phyloP scores from a whole-genome alignment of 92 coral and sea anemone species.

The Montipora capitata region DNA sequence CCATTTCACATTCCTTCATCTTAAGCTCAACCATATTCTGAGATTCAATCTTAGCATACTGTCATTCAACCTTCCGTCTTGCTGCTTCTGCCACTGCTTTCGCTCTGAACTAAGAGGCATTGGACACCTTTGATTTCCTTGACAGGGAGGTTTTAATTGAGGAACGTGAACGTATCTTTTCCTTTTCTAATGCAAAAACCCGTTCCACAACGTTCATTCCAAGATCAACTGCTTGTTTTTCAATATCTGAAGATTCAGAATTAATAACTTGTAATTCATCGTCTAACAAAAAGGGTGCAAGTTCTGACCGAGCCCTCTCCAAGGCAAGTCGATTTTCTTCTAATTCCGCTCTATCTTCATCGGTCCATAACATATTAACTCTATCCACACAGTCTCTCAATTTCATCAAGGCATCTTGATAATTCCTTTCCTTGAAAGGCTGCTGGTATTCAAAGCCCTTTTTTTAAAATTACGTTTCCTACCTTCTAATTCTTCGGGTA shows the following conservation, averaged over 20 bases:
- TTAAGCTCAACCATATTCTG: conserved; percentile 35
- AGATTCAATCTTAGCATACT: conserved; percentile 39
- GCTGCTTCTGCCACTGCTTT: conserved; percentile 17
- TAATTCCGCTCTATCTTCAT: conserved; percentile 38
- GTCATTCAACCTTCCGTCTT: conserved; percentile 26
- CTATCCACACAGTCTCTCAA: conserved; percentile 49
- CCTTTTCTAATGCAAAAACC: conserved; percentile 58
- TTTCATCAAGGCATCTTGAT: conserved; percentile 18
- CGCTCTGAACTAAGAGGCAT: conserved; percentile 16
- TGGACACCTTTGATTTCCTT: conserved; percentile 15
- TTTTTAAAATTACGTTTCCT: conserved; percentile 30
- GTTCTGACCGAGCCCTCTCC: conserved; percentile 34
- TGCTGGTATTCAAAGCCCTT: neutral
- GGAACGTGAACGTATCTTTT: conserved; percentile 29
- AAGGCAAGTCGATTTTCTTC: conserved; percentile 50
- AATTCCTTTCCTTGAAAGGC: neutral
- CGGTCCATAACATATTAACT: conserved; percentile 57
- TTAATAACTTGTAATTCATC: neutral
- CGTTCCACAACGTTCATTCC: conserved; percentile 41
- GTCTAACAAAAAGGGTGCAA: neutral
- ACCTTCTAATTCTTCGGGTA: neutral
- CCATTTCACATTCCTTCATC: conserved; percentile 26
- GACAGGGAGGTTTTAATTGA: neutral
- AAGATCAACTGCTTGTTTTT: conserved; percentile 32
- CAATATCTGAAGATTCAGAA: neutral